Conservation (phyloP, 2,888 invertebrate species). For the Elmis aenea region DNA sequence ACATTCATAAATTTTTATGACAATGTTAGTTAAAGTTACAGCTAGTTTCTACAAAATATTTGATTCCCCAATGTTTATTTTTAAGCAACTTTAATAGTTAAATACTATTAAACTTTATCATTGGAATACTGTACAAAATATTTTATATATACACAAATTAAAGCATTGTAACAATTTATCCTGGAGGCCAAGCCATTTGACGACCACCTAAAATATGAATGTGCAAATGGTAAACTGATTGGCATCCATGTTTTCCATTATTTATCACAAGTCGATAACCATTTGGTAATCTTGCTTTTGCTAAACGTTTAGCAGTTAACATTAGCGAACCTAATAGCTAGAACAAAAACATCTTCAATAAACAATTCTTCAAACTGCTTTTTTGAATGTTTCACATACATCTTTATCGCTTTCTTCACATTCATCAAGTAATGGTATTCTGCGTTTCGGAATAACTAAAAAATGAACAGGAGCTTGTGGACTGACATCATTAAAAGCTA, state of each 20-base stretch:
- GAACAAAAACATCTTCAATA: constrained; percentile 27
- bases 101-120: no score
- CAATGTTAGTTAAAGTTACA: no score
- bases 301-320: constrained; percentile 62
- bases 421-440: constrained; percentile 61
- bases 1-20: no score
- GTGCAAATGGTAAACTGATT: constrained; percentile 79
- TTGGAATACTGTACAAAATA: no score
- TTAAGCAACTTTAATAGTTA: no score
- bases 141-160: no score
- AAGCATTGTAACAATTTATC: no score
- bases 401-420: constrained; percentile 52
- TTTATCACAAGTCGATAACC: constrained; percentile 76
- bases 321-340: constrained; percentile 71
- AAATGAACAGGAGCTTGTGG: constrained; percentile 84
- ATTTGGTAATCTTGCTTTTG: constrained; percentile 55
- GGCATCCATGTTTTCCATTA: constrained; percentile 75
- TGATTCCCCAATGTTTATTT: no score
- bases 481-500: constrained; percentile 75
- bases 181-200: constrained; percentile 56
- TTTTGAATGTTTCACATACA: constrained; percentile 25
- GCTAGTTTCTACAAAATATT: no score
- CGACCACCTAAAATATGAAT: constrained; percentile 77
- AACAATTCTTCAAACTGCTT: constrained; percentile 4
- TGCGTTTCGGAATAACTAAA: constrained; percentile 73